Base-by-base conservation (phyloP, 2,888 invertebrate species). In the Brachylomia viminalis region DNA sequence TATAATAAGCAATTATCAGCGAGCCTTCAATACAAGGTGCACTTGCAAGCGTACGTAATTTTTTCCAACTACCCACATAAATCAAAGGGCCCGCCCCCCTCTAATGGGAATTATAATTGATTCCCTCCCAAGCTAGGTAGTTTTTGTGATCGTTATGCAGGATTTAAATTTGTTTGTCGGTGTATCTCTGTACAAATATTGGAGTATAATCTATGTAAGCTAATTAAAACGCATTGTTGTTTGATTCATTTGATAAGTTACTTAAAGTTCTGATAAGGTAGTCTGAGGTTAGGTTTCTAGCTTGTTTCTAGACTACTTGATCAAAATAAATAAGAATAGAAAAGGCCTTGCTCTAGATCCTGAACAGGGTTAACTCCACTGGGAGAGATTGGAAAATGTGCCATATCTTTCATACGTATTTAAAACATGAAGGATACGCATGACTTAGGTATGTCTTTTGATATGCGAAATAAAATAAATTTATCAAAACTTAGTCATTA, bases 91-190 rank as follows among this genome's bases (percentile, higher is more conserved):
- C 89, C 94, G 93, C 93, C 93, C 87, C 86, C 87, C 88, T 92
- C 92, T 93, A 93, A 93, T 93, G 93, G 92, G 88, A 93, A 92
- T 92, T 92, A 91, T 94, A 93, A 93, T 93, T 94, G 93, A 93
- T 93, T 92, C 91, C 92, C 91, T 88, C 88, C 90, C 90, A 83
- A 84, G 73, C 90, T 89, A 87, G 89, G 89, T 88, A 79, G 88
- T 88, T 82, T 87, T 83, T 88, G 81, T 88, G 87, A 88, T 88
- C 77, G 87, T 88, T 86, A 88, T 84, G 87, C 77, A 69, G 75
- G 83, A 88, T 88, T 88, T 87, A 82, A 87, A 87, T 87, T 87
- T 82, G 79, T 83, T 70, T 73, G 75, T 75, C 86, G 82, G 82
- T 74, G 52, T 77, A 85, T 77, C 84, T 85, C 78, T 76, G 82